These are phyloP conservation scores for Cnemophilus loriae DNA, from an alignment of 2,113 vertebrate genomes.

Conservation along the genomic window DNA sequence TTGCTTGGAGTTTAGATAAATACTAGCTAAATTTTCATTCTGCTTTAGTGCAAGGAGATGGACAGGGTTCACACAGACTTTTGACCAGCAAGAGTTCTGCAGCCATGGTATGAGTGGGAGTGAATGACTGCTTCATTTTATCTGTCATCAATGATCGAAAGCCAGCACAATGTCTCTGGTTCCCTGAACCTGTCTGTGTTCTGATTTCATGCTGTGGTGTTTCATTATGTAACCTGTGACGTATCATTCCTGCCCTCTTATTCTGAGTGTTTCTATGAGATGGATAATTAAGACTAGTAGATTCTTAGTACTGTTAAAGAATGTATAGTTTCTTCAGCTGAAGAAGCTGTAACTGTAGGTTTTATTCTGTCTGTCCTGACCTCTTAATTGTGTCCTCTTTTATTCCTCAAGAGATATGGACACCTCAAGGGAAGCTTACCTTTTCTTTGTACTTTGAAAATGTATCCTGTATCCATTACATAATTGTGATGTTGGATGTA, in stretches of 20 bases:
- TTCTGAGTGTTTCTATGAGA: background rate
- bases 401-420: background rate
- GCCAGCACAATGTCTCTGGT: background rate
- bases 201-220: background rate
- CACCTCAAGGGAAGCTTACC: background rate
- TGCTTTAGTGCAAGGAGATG: background rate
- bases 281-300: background rate
- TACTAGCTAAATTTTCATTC: background rate
- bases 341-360: background rate
- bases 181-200: background rate
- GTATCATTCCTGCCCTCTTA: background rate
- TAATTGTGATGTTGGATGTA: background rate
- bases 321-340: background rate
- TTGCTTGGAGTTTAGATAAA: background rate
- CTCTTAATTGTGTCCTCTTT: background rate
- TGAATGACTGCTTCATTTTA: background rate
- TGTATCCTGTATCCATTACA: background rate
- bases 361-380: background rate
- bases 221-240: background rate
- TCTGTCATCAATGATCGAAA: background rate
- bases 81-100: background rate
- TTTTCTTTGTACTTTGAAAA: background rate
- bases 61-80: background rate
- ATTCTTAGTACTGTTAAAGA: background rate
- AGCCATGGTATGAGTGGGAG: background rate